A percentile compares a stretch with the other conserved stretches of the same genome.
Evolutionary conservation across 2,113 vertebrate genomes (phyloP).

Genomic region (Parus major): DNA sequence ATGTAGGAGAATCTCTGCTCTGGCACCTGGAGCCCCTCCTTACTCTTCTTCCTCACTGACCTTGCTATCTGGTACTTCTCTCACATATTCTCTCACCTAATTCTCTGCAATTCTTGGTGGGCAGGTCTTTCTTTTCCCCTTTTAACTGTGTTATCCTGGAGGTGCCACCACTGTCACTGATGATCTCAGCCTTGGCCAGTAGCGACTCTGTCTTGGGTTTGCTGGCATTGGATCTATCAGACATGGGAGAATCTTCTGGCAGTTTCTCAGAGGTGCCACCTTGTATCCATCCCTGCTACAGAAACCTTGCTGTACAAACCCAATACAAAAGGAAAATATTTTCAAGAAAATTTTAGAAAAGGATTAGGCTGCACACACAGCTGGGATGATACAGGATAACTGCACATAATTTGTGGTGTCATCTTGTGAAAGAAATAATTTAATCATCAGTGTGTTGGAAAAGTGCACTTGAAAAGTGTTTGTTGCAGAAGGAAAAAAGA

Average conservation of each 20-base stretch:
- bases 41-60: not conserved
- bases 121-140: not conserved
- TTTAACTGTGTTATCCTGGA: not conserved
- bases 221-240: not conserved
- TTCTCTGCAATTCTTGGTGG: not conserved
- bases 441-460: not conserved
- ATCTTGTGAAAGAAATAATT: not conserved
- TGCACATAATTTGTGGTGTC: not conserved
- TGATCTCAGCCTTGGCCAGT: not conserved
- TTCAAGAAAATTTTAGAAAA: not conserved
- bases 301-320: not conserved
- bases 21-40: not conserved
- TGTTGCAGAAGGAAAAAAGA: not conserved
- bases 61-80: not conserved
- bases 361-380: not conserved
- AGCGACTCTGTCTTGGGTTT: fast-evolving
- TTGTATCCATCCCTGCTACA: not conserved
- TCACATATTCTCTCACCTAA: not conserved
- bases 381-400: not conserved
- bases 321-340: not conserved
- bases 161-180: fast-evolving
- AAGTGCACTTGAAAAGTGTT: not conserved
- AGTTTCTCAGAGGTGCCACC: not conserved
- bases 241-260: not conserved
- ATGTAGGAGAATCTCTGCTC: not conserved